Conservation (phyloP, 2,888 invertebrate genomes). For the Orchesella flavescens region DNA sequence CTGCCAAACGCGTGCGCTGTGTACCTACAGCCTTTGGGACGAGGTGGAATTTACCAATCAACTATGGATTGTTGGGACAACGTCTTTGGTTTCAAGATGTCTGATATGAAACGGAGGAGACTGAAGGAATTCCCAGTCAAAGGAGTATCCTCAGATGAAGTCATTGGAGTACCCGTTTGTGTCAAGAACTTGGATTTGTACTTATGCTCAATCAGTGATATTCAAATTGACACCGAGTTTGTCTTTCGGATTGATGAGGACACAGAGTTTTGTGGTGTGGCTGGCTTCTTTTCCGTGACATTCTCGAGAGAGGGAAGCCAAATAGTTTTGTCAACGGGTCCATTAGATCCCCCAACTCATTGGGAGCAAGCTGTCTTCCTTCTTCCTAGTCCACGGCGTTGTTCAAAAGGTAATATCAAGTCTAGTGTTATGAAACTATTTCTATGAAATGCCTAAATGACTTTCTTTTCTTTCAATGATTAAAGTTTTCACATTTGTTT, state of each 20-base stretch:
- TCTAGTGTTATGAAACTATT: constrained; percentile 22
- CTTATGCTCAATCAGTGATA: constrained; percentile 81
- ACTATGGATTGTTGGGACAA: constrained; percentile 90
- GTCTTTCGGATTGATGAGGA: constrained; percentile 77
- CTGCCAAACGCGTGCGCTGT: constrained; percentile 90
- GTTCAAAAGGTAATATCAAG: constrained; percentile 78
- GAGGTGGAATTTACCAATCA: constrained; percentile 82
- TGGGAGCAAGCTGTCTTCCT: constrained; percentile 97
- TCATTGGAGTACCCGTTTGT: constrained; percentile 81
- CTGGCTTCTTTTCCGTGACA: constrained; percentile 89
- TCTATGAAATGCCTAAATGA: neutral
- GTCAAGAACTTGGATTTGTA: constrained; percentile 84
- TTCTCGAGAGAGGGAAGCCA: no score
- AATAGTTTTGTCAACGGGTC: constrained; percentile 63
- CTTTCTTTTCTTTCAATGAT: neutral
- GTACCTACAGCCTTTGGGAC: constrained; percentile 86
- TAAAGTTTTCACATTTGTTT: constrained; percentile 68
- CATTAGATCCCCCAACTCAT: constrained; percentile 86
- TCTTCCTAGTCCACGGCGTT: constrained; percentile 79
- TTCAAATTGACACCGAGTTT: constrained; percentile 74
- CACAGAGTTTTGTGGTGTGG: constrained; percentile 85
- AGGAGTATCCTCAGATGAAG: constrained; percentile 79
- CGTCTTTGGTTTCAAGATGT: constrained; percentile 96
- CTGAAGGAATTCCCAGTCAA: constrained; percentile 85
- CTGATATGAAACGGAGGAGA: constrained; percentile 92